phyloP scores from a whole-genome alignment of 2,113 vertebrate species.

The Cyanoderma ruficeps region DNA sequence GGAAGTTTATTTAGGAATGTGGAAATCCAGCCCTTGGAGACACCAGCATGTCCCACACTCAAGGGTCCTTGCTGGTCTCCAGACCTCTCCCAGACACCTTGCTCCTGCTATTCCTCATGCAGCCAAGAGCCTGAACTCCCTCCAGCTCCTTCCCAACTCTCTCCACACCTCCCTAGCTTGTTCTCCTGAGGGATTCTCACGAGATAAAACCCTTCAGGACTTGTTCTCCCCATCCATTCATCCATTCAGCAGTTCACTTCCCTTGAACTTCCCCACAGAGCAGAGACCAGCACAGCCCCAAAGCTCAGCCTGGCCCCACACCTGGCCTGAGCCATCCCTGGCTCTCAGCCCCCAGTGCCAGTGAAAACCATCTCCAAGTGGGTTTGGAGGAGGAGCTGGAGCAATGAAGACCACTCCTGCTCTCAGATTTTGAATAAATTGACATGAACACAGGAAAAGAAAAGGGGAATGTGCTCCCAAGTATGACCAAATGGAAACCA shows the following conservation, averaged over 20 bases:
- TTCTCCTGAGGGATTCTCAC: neutral
- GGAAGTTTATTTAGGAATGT: neutral
- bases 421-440: neutral
- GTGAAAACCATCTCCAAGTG: neutral
- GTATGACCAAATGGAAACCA: neutral
- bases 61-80: neutral
- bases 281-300: neutral
- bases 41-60: neutral
- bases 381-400: neutral
- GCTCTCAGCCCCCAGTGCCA: neutral
- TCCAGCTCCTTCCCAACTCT: neutral
- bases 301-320: neutral
- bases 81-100: neutral
- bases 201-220: neutral
- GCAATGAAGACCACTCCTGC: neutral
- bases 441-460: fast-evolving
- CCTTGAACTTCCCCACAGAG: neutral
- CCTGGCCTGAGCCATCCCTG: fast-evolving
- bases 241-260: too few relatives aligned
- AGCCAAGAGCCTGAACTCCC: neutral
- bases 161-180: neutral
- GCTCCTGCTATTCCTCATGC: fast-evolving
- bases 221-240: neutral
- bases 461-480: neutral
- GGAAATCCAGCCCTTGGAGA: neutral